These are phyloP conservation scores for Mythimna vitellina DNA, from an alignment of 2,888 invertebrate species.

Conservation along the genomic window DNA sequence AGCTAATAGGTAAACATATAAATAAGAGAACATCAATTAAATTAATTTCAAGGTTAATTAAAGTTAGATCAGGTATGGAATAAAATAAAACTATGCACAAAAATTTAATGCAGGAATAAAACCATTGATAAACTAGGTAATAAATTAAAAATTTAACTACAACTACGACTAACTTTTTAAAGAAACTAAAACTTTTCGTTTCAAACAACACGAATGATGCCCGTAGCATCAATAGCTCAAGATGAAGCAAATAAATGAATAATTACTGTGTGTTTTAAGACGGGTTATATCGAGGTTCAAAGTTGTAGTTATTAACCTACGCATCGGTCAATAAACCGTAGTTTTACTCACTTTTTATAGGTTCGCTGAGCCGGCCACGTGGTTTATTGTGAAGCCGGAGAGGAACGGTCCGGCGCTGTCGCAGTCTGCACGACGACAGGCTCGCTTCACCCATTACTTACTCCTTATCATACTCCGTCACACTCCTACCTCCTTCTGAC, in stretches of 20 bases:
- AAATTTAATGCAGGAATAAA: not conserved
- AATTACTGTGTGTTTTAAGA: constrained; percentile 1
- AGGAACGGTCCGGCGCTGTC: constrained; percentile 80
- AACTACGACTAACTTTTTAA: constrained; percentile 16
- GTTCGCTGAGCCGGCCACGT: constrained; percentile 84
- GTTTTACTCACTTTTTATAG: constrained; percentile 81
- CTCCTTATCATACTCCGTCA: constrained; percentile 72
- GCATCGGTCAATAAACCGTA: constrained; percentile 58
- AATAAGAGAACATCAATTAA: constrained; percentile 11
- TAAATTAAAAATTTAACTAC: not conserved
- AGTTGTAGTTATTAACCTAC: constrained; percentile 39
- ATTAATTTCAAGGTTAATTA: constrained; percentile 5
- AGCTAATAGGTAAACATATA: constrained; percentile 19
- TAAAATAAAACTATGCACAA: not conserved
- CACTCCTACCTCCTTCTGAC: constrained; percentile 62
- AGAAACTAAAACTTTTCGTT: constrained; percentile 29
- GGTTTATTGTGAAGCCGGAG: constrained; percentile 71
- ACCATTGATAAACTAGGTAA: not conserved
- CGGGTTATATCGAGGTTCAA: constrained; percentile 19
- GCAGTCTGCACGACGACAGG: constrained; percentile 85
- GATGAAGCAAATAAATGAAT: constrained; percentile 17
- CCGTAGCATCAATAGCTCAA: constrained; percentile 1
- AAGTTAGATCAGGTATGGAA: not conserved
- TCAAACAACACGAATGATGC: constrained; percentile 7
- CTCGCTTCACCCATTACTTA: constrained; percentile 64